phyloP scores from a whole-genome alignment of 92 coral and sea anemone genomes.

The Epizoanthus ramosus region DNA sequence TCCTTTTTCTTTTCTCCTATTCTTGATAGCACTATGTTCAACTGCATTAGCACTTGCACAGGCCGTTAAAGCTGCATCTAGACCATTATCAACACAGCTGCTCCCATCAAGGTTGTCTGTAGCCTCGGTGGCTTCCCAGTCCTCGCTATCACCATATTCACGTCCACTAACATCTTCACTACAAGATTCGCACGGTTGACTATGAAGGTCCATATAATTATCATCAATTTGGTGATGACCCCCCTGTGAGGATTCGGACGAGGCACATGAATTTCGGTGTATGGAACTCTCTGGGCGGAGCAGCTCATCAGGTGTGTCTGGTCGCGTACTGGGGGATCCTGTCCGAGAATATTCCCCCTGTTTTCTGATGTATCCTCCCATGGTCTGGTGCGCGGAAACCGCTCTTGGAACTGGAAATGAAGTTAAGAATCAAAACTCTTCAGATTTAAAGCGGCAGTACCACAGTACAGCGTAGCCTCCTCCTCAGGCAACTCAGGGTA shows the following conservation, averaged over 20 bases:
- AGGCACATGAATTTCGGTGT: conserved; percentile 69
- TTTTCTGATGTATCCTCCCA: neutral
- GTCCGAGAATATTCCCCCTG: conserved; percentile 22
- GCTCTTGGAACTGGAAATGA: conserved; percentile 26
- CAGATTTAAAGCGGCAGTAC: too few species aligned
- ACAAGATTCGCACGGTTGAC: neutral
- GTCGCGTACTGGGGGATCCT: conserved; percentile 32
- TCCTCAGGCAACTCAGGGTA: too few species aligned
- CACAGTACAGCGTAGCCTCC: too few species aligned
- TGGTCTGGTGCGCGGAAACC: neutral
- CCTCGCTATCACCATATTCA: neutral
- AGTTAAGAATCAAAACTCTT: neutral
- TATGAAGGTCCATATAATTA: conserved; percentile 27
- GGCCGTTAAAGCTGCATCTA: conserved; percentile 24
- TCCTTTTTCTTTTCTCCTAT: neutral
- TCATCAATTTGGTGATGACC: conserved; percentile 34
- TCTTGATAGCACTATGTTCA: neutral
- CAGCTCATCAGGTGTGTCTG: conserved; percentile 60
- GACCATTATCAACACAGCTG: neutral
- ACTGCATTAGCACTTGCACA: neutral
- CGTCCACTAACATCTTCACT: neutral
- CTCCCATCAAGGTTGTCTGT: neutral
- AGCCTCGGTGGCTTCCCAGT: neutral
- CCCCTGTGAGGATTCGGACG: conserved; percentile 43
- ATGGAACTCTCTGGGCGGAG: conserved; percentile 73